Percentiles rank a stretch among this genome's conserved stretches.
phyloP scores from a whole-genome alignment of 2,888 invertebrate species.

The Graphium colonna region DNA sequence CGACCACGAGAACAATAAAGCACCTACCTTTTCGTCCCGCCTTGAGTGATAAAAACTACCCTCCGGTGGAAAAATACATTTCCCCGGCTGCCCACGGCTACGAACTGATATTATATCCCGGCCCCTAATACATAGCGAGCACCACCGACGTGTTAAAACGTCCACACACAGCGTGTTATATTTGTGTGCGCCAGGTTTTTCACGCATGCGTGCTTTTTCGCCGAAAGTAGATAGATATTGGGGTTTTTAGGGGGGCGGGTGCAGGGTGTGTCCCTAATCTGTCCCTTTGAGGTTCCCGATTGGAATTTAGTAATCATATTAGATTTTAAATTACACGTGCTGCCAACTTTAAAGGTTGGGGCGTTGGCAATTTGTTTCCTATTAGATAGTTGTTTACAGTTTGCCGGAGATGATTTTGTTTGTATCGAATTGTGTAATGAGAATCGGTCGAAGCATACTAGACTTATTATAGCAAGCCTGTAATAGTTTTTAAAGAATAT shows the following conservation, averaged over 20 bases:
- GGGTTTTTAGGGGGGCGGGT: conserved; percentile 64
- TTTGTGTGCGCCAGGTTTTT: conserved; percentile 67
- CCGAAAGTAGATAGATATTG: conserved; percentile 74
- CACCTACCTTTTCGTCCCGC: not conserved
- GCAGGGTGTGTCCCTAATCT: conserved; percentile 67
- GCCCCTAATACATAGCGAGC: conserved; percentile 50
- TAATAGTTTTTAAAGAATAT: too few relatives aligned
- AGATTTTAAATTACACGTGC: conserved; percentile 78
- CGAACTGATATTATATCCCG: conserved; percentile 62
- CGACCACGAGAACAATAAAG: conserved; percentile 26
- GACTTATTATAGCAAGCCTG: not conserved
- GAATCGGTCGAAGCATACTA: conserved; percentile 25
- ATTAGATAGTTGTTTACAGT: conserved; percentile 58
- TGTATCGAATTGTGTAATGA: conserved; percentile 24
- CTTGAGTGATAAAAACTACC: conserved; percentile 38
- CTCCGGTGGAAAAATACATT: conserved; percentile 57
- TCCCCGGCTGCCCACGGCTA: conserved; percentile 65
- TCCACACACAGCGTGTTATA: conserved; percentile 55
- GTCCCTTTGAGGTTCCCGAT: conserved; percentile 75
- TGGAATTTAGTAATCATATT: conserved; percentile 80
- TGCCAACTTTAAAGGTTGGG: conserved; percentile 62
- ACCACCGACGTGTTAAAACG: conserved; percentile 51
- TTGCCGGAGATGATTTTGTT: conserved; percentile 22
- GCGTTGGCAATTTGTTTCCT: conserved; percentile 62
- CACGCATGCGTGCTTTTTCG: conserved; percentile 75